Evolutionary conservation across 1,140 invertebrate species (phyloP).

Genomic region (Agraylea sexmaculata): DNA sequence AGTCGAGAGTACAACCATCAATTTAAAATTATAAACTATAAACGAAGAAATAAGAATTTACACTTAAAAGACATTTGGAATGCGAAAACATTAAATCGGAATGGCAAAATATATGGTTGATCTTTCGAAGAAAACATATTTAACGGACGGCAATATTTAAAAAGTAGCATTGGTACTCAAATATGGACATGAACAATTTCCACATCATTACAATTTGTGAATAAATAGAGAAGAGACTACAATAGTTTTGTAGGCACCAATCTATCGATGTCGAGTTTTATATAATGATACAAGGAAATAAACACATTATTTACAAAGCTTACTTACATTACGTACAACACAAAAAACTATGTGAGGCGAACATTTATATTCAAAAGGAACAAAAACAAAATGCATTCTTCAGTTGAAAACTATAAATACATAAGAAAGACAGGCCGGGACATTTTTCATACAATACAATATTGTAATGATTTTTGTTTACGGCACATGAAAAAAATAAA

Average conservation of each 20-base stretch:
- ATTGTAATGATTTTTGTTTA: too few relatives aligned
- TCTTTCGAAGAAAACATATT: too few relatives aligned
- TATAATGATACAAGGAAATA: conserved; percentile 17
- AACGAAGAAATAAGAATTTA: not conserved
- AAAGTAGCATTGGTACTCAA: conserved; percentile 1
- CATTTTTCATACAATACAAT: too few relatives aligned
- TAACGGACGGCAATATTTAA: conserved; percentile 13
- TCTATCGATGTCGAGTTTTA: conserved; percentile 19
- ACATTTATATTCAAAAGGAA: conserved; percentile 6
- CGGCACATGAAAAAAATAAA: too few relatives aligned
- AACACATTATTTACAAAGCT: conserved; percentile 11
- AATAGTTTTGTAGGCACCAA: conserved; percentile 15
- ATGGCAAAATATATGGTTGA: too few relatives aligned
- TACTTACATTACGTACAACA: not conserved
- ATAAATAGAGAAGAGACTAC: conserved; percentile 8
- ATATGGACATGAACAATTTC: not conserved
- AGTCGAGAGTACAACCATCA: not conserved
- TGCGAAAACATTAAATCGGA: too few relatives aligned
- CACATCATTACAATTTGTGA: conserved; percentile 3
- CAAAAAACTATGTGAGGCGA: not conserved
- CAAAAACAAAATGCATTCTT: too few relatives aligned
- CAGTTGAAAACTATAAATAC: too few relatives aligned
- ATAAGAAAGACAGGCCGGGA: too few relatives aligned
- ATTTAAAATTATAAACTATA: not conserved
- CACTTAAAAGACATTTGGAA: not conserved